These are phyloP conservation scores for Conus ventricosus DNA, from an alignment of 1,140 invertebrate species.

Conservation along the genomic window DNA sequence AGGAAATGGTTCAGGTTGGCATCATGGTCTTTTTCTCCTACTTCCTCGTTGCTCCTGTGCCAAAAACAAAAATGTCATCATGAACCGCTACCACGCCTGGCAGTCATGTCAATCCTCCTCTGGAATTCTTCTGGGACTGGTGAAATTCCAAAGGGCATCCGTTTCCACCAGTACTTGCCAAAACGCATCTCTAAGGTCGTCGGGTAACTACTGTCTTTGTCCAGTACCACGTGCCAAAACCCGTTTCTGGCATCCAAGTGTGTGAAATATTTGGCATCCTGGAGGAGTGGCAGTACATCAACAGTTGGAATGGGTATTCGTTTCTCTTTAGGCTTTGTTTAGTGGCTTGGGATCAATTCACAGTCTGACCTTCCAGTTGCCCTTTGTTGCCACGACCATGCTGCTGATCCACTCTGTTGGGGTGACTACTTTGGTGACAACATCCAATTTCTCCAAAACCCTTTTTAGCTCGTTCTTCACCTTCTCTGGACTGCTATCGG, in stretches of 20 bases:
- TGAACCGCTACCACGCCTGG: not conserved
- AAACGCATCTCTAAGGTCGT: constrained; percentile 44
- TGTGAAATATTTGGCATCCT: constrained; percentile 42
- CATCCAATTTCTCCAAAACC: constrained; percentile 41
- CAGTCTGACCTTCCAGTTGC: constrained; percentile 34
- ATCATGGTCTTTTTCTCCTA: constrained; percentile 41
- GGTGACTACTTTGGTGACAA: constrained; percentile 48
- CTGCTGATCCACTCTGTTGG: constrained; percentile 44
- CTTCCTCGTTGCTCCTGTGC: constrained; percentile 24
- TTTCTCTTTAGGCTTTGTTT: constrained; percentile 52
- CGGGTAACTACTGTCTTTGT: not conserved
- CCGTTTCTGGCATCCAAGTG: not conserved
- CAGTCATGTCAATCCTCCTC: not conserved
- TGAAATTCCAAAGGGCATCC: constrained; percentile 69
- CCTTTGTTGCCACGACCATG: constrained; percentile 33
- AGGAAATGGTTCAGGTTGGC: constrained; percentile 37
- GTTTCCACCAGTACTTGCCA: constrained; percentile 65
- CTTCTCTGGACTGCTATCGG: not conserved
- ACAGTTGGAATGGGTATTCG: constrained; percentile 51
- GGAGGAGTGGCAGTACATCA: constrained; percentile 41
- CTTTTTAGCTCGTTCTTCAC: constrained; percentile 53
- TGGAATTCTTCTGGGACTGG: constrained; percentile 31
- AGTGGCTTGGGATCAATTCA: constrained; percentile 52
- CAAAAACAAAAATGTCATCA: constrained; percentile 66
- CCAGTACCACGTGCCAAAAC: constrained; percentile 15